Evolutionary conservation across 2,888 invertebrate species (phyloP).

Genomic region (Eilema sororculum): DNA sequence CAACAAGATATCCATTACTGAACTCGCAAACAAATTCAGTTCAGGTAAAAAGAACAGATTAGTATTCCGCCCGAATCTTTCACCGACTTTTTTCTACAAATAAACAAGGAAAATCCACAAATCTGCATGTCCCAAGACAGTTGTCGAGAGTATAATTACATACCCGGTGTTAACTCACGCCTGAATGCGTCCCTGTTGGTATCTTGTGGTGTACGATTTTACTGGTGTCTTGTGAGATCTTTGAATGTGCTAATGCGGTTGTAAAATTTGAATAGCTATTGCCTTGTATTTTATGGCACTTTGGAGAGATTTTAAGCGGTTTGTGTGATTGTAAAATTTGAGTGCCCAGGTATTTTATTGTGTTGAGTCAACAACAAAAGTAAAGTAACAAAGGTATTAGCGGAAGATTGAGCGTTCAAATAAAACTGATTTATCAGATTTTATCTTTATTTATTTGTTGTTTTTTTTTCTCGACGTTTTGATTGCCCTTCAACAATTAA

Average conservation of each 20-base stretch:
- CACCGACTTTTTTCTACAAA: constrained; percentile 31
- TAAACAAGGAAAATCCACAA: constrained; percentile 38
- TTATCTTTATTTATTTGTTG: too few relatives aligned
- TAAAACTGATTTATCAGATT: too few relatives aligned
- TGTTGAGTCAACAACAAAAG: background rate
- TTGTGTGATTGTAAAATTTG: constrained; percentile 1
- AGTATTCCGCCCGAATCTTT: constrained; percentile 35
- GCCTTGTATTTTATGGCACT: background rate
- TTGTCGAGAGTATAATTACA: constrained; percentile 42
- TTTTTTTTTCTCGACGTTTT: too few relatives aligned
- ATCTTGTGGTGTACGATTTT: constrained; percentile 24
- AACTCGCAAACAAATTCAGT: constrained; percentile 20
- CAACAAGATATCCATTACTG: constrained; percentile 25
- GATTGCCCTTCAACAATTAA: background rate
- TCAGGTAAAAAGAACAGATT: constrained; percentile 33
- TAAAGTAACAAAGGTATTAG: too few relatives aligned
- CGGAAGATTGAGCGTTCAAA: too few relatives aligned
- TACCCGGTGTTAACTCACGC: constrained; percentile 34
- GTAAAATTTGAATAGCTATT: constrained; percentile 7
- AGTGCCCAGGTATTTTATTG: background rate
- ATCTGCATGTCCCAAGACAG: constrained; percentile 41
- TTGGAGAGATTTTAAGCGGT: background rate
- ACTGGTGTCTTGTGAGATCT: constrained; percentile 18
- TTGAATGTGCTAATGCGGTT: constrained; percentile 20
- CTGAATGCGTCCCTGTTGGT: constrained; percentile 20